phyloP scores from a whole-genome alignment of 2,113 vertebrate genomes.

The Gnathonemus longibarbis region DNA sequence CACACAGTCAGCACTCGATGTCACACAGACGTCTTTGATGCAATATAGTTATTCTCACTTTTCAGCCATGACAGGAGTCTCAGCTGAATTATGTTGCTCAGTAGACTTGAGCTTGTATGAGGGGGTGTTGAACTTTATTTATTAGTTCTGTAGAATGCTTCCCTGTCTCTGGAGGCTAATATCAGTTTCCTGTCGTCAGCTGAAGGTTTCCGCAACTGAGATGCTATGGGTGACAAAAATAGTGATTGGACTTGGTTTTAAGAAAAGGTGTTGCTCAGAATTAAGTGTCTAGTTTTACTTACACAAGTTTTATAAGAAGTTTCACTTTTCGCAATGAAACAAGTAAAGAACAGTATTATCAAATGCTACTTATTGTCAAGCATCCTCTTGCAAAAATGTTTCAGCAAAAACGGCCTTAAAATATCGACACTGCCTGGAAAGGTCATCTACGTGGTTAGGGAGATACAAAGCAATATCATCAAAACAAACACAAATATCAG shows the following conservation, averaged over 20 bases:
- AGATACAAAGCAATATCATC: not conserved
- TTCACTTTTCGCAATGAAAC: not conserved
- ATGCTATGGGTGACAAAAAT: not conserved
- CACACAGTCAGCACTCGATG: not conserved
- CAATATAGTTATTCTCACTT: not conserved
- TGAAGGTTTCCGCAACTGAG: not conserved
- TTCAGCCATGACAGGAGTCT: not conserved
- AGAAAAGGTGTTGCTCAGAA: not conserved
- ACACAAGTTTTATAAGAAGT: not conserved
- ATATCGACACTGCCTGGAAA: not conserved
- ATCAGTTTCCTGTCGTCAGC: not conserved
- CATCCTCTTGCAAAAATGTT: not conserved
- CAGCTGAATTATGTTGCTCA: not conserved
- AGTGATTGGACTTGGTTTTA: not conserved
- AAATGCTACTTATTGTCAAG: not conserved
- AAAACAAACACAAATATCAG: not conserved
- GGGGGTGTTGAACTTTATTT: not conserved
- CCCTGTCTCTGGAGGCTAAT: not conserved
- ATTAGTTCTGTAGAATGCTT: not conserved
- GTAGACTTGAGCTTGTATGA: not conserved
- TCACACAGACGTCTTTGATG: not conserved
- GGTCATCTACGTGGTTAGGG: not conserved
- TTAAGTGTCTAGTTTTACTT: not conserved
- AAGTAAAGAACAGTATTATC: not conserved
- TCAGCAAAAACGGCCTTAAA: not conserved